These are phyloP conservation scores for Prosapia bicincta DNA, from an alignment of 2,888 invertebrate species.

Conservation along the genomic window DNA sequence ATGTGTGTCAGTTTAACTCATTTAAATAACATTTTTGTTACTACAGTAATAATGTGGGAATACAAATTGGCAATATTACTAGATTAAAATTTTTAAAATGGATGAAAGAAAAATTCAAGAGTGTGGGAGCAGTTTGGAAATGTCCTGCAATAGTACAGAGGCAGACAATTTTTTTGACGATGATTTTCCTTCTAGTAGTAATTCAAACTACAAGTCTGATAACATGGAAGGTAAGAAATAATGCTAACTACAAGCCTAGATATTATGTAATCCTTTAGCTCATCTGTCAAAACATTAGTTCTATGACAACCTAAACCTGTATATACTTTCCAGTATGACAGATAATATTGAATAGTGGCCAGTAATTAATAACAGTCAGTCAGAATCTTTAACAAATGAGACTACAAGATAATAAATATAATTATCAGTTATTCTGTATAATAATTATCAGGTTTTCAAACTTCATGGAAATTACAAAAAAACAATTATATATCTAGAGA, in stretches of 20 bases:
- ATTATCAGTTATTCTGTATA: no score
- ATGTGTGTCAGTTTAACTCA: no score
- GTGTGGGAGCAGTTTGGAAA: no score
- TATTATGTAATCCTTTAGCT: background rate
- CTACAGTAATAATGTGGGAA: no score
- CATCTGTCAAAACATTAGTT: background rate
- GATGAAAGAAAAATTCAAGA: no score
- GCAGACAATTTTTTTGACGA: background rate
- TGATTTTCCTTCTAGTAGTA: background rate
- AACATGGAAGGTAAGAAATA: background rate
- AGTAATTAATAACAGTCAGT: background rate
- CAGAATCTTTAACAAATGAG: background rate
- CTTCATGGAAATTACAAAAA: no score
- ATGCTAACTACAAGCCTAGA: background rate
- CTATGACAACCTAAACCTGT: background rate
- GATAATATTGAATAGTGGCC: background rate
- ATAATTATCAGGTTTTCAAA: no score
- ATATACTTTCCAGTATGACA: background rate
- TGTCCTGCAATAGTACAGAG: background rate
- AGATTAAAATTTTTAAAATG: no score
- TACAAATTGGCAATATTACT: no score
- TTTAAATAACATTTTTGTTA: no score
- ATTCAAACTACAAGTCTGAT: background rate
- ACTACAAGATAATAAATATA: background rate
- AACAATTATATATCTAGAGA: no score